Evolutionary conservation across 2,888 invertebrate genomes (phyloP), one percentile per base, ranked within the genome.

Genomic region (Pyrochroa serraticornis): DNA sequence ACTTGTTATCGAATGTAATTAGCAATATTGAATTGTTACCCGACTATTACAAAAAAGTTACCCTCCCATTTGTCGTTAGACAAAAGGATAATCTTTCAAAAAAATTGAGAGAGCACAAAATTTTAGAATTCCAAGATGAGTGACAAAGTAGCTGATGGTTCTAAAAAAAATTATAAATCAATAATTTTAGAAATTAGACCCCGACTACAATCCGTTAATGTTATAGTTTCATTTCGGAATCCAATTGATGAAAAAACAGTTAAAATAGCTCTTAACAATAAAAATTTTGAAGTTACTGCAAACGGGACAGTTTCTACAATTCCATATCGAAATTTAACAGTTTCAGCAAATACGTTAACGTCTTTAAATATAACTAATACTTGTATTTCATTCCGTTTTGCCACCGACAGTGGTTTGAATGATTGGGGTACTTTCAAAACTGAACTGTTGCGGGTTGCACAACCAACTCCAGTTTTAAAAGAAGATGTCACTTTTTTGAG

Each of bases 1-100:
- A 97, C 77, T 80, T 97, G 53, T 82, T 98, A 7, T 86, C 90
- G 41, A 90, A 90, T 6, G 93, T 97, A 49, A 97, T 99, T 47
- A 87, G 87, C 75, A 98, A 99, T 75, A 86, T 99, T 65, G 88
- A 93, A 81, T 79, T 94, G 69, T 81, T 88, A 72, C 77, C 88
- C 1, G 85, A 93, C 71, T 97, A 93, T 79, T 99, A 98, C 78
- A 83, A 91, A 75, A 87, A 86, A 73, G 88, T 88, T 0, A 89
- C 91, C 0, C 74, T 99, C 61, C 88, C 93, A 0, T 97, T 93
- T 80, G 86, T 88, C 22, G 82, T 93, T 9, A 85, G 87, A 59
- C 91, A 93, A 76, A 87, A 87, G 73, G 90, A 92, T 72, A 85
- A 85, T 41, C 80, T 95, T 13, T 90, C 87, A 70, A 82, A 84